Evolutionary conservation across 2,113 vertebrate species (phyloP).

Genomic region (Phodopus roborovskii): DNA sequence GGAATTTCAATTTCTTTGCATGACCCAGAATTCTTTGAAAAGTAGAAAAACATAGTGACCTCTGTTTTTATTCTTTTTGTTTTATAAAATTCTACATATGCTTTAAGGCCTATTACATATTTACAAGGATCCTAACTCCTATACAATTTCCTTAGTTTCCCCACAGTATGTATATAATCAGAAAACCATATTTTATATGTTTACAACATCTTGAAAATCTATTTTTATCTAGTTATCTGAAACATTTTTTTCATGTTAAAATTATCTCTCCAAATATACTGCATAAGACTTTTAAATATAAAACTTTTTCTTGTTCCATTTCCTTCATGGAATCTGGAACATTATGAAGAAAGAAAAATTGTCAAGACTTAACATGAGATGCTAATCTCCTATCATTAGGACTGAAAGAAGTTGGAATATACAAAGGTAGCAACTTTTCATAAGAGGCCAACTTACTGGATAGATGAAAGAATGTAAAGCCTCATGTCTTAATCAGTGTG

Average conservation of each 20-base stretch:
- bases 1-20: background rate
- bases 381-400: background rate
- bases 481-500: background rate
- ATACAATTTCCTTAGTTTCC: background rate
- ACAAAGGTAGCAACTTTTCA: constrained; percentile 8
- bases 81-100: constrained; percentile 34
- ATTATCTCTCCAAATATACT: background rate
- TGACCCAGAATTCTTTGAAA: constrained; percentile 34
- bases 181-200: background rate
- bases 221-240: constrained; percentile 8
- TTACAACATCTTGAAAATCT: background rate
- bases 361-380: background rate
- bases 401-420: constrained; percentile 1
- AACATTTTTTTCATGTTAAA: constrained; percentile 33
- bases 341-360: constrained; percentile 50
- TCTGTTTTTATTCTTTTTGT: constrained; percentile 30
- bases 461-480: background rate
- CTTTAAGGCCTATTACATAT: constrained; percentile 12
- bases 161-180: background rate
- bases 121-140: background rate
- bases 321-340: constrained; percentile 24
- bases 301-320: background rate
- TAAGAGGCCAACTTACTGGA: background rate
- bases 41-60: background rate
- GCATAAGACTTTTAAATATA: background rate